phyloP scores from a whole-genome alignment of 2,113 vertebrate species.

The Stomatorhinus ivindoensis region DNA sequence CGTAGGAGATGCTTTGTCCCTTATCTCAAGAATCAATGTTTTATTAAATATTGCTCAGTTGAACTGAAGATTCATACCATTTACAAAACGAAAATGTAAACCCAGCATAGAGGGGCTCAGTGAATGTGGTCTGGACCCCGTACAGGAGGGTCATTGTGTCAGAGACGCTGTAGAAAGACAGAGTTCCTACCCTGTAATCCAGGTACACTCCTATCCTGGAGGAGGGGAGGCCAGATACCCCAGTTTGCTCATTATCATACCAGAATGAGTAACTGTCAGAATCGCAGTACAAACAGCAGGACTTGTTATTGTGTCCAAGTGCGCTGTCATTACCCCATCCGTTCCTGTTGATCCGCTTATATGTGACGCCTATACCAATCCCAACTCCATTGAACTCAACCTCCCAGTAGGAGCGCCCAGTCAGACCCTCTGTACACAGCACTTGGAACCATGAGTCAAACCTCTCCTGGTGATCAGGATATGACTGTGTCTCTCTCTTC shows the following conservation, averaged over 20 bases:
- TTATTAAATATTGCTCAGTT: neutral
- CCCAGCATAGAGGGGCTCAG: constrained; percentile 29
- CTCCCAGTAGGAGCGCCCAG: neutral
- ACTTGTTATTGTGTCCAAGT: neutral
- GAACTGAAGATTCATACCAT: too few species aligned
- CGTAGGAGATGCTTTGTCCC: too few species aligned
- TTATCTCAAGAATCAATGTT: too few species aligned
- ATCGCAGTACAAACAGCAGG: neutral
- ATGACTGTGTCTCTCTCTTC: neutral
- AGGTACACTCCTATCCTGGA: neutral
- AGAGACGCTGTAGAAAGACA: neutral
- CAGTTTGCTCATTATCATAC: neutral
- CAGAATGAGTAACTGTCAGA: neutral
- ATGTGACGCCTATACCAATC: neutral
- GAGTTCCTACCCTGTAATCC: neutral
- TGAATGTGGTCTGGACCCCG: constrained; percentile 21
- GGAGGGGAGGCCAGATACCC: neutral
- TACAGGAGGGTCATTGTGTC: constrained; percentile 28
- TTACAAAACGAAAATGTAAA: constrained; percentile 23
- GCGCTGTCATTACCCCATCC: neutral
- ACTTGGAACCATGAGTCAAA: neutral
- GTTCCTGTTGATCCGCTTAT: neutral
- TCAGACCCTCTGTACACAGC: neutral
- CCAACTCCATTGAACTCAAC: neutral
- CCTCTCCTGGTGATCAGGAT: neutral